Evolutionary conservation across 2,797 vertebrate species (phyloP).

Genomic region (Rhinatrema bivittatum): DNA sequence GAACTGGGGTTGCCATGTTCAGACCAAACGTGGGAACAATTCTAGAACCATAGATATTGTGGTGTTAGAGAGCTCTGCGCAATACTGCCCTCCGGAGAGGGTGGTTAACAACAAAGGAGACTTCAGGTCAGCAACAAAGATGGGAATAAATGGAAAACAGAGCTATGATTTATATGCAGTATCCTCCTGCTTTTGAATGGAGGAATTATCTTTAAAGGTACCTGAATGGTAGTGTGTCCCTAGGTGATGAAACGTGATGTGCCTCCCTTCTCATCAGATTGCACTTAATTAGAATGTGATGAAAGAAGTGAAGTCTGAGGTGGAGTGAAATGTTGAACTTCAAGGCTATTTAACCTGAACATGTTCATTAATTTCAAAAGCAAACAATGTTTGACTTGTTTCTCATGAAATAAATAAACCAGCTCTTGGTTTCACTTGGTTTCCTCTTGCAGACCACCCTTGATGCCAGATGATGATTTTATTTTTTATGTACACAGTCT

Average conservation of each 20-base stretch:
- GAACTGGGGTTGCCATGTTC: slow-evolving; percentile 90
- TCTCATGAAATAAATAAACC: no score
- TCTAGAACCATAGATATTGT: slow-evolving; percentile 87
- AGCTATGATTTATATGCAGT: background rate
- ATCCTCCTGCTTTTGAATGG: background rate
- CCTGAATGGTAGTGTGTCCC: accelerated
- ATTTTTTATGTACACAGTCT: no score
- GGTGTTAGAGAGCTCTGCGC: slow-evolving; percentile 86
- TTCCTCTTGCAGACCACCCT: no score
- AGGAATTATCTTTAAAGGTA: background rate
- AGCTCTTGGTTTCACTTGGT: no score
- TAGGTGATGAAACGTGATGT: background rate
- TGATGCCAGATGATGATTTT: no score
- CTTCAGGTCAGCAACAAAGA: slow-evolving; percentile 71
- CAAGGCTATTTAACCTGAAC: no score
- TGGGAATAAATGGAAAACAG: background rate
- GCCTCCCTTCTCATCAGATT: no score
- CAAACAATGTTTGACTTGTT: no score
- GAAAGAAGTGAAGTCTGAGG: no score
- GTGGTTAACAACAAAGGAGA: slow-evolving; percentile 95
- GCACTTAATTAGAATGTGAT: no score
- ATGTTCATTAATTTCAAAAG: no score
- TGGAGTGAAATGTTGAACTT: no score
- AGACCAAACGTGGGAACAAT: slow-evolving; percentile 88
- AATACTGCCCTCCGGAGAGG: slow-evolving; percentile 83